phyloP scores from a whole-genome alignment of 2,888 invertebrate genomes.

The Heliconius charithonia region DNA sequence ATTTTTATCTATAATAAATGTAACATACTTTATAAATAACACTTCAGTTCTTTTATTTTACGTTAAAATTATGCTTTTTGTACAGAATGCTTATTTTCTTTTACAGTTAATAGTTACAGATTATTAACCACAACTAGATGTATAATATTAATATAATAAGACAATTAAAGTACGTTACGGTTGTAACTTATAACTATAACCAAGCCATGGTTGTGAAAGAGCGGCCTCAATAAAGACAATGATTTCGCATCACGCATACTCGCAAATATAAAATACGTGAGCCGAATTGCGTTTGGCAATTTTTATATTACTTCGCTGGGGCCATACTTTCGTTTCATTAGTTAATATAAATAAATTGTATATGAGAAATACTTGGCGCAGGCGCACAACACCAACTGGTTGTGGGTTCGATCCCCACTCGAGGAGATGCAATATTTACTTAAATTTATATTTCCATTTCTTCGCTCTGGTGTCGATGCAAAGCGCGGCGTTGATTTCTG shows the following conservation, averaged over 20 bases:
- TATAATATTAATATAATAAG: not conserved
- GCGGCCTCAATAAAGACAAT: conserved; percentile 38
- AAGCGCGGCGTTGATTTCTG: no score
- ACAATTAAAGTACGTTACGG: conserved; percentile 9
- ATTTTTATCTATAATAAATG: no score
- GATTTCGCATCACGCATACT: conserved; percentile 41
- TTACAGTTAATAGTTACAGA: not conserved
- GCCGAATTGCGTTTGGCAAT: conserved; percentile 25
- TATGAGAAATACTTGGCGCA: not conserved
- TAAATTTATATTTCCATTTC: no score
- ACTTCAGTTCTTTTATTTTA: no score
- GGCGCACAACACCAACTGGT: no score
- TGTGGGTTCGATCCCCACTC: no score
- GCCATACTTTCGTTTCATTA: conserved; percentile 6
- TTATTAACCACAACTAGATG: not conserved
- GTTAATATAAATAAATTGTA: not conserved
- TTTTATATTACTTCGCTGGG: conserved; percentile 27
- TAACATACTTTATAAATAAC: no score
- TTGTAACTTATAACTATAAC: conserved; percentile 2
- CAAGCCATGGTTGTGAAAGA: conserved; percentile 32
- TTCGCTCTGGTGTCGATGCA: no score
- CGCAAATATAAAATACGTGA: conserved; percentile 42
- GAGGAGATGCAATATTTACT: no score
- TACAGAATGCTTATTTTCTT: not conserved
- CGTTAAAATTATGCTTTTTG: not conserved